phyloP scores from a whole-genome alignment of 2,797 vertebrate genomes.

The Gadopsis marmoratus region DNA sequence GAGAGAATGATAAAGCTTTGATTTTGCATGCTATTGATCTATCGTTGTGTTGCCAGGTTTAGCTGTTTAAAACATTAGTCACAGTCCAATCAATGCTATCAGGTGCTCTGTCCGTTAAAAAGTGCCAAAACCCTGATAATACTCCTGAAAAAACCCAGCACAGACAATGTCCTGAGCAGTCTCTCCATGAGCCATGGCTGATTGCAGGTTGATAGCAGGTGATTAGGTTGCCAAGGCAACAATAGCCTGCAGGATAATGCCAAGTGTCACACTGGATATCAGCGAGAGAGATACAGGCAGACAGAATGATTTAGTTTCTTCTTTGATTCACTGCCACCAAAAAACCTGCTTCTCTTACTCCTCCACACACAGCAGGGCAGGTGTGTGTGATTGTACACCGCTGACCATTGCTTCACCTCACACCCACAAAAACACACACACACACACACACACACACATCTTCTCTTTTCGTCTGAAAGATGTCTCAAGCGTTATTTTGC shows the following conservation, averaged over 20 bases:
- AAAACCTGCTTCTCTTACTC: neutral
- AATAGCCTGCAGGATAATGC: slow-evolving; percentile 25
- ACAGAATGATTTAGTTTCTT: slow-evolving; percentile 1
- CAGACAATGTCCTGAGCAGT: slow-evolving; percentile 1
- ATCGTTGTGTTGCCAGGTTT: slow-evolving; percentile 18
- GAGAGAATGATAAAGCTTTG: slow-evolving; percentile 1
- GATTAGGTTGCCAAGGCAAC: slow-evolving; percentile 52
- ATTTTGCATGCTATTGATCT: neutral
- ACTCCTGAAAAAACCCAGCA: neutral
- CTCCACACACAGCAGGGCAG: neutral
- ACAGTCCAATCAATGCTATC: neutral
- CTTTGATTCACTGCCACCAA: neutral
- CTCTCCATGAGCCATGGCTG: slow-evolving; percentile 2
- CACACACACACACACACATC: neutral
- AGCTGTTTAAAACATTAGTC: slow-evolving; percentile 15
- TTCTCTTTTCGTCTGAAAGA: neutral
- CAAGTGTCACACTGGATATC: slow-evolving; percentile 36
- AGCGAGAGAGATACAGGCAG: neutral
- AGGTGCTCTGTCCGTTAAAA: slow-evolving; percentile 19
- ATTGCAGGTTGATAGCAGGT: slow-evolving; percentile 35
- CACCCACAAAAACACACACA: neutral
- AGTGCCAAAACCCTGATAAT: neutral
- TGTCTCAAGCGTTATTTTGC: neutral
- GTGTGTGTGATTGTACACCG: neutral
- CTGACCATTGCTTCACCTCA: slow-evolving; percentile 1